Evolutionary conservation across 2,797 vertebrate species (phyloP), one percentile per base, ranked within the genome.

Genomic region (Pseudochromis fuscus): DNA sequence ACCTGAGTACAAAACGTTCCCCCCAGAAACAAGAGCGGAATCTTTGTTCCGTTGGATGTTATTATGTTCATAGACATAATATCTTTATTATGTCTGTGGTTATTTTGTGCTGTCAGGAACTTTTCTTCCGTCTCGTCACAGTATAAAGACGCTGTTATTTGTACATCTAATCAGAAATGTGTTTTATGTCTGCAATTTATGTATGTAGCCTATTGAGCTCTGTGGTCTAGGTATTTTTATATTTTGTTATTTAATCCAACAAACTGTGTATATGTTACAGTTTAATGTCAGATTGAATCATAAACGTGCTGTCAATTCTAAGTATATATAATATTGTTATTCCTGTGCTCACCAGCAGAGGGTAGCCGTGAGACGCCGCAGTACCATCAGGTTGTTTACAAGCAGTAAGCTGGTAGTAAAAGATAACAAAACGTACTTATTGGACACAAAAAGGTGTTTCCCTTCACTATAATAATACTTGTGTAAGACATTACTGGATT

Each of bases 1-100:
- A 1, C 11, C 49, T 10, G 3, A 3, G 0, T 4, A 0, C 25
- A 62, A 77, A 83, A 13, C 9, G 0, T 44, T 55, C 78, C 68
- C 11, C 51, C 18, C 24, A n/a, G 81, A 87, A 88, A 82, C 79
- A 82, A 50, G 6, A 31, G 28, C 45, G 30, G 64, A 76, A 67
- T 38, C 0, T 28, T 52, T 2, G 38, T 73, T 75, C 37, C 30
- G n/a, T n/a, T n/a, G n/a, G n/a, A n/a, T n/a, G n/a, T n/a, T n/a
- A n/a, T n/a, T n/a, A n/a, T n/a, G n/a, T n/a, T n/a, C n/a, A n/a
- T n/a, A n/a, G n/a, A n/a, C n/a, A n/a, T n/a, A n/a, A n/a, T n/a
- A n/a, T n/a, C n/a, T n/a, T n/a, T n/a, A n/a, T n/a, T n/a, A n/a
- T n/a, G n/a, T n/a, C n/a, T n/a, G n/a, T n/a, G n/a, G n/a, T n/a